phyloP scores from a whole-genome alignment of 2,888 invertebrate genomes.

The Eledona agricola region DNA sequence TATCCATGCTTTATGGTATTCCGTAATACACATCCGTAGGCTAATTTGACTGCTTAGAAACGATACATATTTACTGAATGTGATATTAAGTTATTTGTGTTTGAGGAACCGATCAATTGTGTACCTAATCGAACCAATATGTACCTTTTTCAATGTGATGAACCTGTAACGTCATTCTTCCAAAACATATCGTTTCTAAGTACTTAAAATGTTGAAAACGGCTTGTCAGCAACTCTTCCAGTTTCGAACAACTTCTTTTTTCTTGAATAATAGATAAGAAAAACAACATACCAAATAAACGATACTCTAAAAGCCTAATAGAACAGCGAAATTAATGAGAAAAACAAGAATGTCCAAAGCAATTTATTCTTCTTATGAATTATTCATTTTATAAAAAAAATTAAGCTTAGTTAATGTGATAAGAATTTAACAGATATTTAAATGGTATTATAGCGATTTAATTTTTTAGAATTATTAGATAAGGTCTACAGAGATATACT shows the following conservation, averaged over 20 bases:
- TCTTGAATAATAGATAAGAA: slow-evolving; percentile 36
- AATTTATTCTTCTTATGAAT: slow-evolving; percentile 45
- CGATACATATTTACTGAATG: slow-evolving; percentile 39
- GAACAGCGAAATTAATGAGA: slow-evolving; percentile 51
- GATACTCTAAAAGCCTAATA: slow-evolving; percentile 50
- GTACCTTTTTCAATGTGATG: slow-evolving; percentile 37
- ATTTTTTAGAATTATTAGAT: slow-evolving; percentile 43
- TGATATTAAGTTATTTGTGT: slow-evolving; percentile 30
- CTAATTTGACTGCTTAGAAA: slow-evolving; percentile 41
- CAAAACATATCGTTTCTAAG: slow-evolving; percentile 44
- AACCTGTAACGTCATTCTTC: slow-evolving; percentile 32
- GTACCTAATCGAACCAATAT: slow-evolving; percentile 30
- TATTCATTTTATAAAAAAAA: slow-evolving; percentile 42
- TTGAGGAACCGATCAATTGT: slow-evolving; percentile 18
- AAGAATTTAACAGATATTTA: slow-evolving; percentile 41
- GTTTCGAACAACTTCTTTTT: slow-evolving; percentile 42
- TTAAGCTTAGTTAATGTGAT: slow-evolving; percentile 45
- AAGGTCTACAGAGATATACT: no score
- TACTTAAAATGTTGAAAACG: slow-evolving; percentile 41
- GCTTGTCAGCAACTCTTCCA: slow-evolving; percentile 58
- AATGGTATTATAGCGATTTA: slow-evolving; percentile 44
- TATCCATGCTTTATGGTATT: slow-evolving; percentile 50
- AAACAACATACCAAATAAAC: slow-evolving; percentile 28
- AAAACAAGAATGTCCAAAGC: slow-evolving; percentile 43
- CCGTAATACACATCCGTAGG: slow-evolving; percentile 37